phyloP scores from a whole-genome alignment of 2,888 invertebrate species.

The Cantharis rustica region DNA sequence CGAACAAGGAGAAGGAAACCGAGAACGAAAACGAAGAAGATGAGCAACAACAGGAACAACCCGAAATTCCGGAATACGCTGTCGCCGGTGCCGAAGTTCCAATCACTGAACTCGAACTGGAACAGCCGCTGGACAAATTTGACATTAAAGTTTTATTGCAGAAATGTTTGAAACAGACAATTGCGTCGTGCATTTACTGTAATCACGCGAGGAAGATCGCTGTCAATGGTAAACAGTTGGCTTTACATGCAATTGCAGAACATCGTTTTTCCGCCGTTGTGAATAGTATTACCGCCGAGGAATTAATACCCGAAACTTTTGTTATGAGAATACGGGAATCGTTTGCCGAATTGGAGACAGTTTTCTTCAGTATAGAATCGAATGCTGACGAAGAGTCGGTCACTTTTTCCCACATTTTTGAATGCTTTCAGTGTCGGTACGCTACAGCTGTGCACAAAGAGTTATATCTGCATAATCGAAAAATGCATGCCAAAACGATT shows the following conservation, averaged over 20 bases:
- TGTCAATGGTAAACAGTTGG: conserved; percentile 80
- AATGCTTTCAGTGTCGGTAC: conserved; percentile 86
- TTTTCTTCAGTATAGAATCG: conserved; percentile 76
- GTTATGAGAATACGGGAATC: conserved; percentile 67
- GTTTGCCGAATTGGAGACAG: conserved; percentile 64
- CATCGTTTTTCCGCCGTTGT: conserved; percentile 82
- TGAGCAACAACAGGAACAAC: conserved; percentile 43
- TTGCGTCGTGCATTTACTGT: conserved; percentile 78
- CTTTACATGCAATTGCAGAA: conserved; percentile 77
- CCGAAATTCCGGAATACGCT: conserved; percentile 27
- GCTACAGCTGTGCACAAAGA: conserved; percentile 81
- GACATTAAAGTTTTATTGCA: conserved; percentile 73
- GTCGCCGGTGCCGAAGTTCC: conserved; percentile 69
- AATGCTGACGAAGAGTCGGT: conserved; percentile 63
- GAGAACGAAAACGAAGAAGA: conserved; percentile 41
- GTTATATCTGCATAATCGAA: conserved; percentile 82
- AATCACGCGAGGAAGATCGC: conserved; percentile 85
- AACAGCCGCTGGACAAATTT: conserved; percentile 76
- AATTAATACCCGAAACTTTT: conserved; percentile 72
- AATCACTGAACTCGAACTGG: conserved; percentile 72
- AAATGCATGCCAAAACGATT: conserved; percentile 83
- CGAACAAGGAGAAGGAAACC: conserved; percentile 42
- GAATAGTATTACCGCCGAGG: conserved; percentile 77
- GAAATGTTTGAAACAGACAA: conserved; percentile 73
- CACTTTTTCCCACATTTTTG: conserved; percentile 72